phyloP scores from a whole-genome alignment of 2,888 invertebrate genomes.

The Diadegma fenestrale region DNA sequence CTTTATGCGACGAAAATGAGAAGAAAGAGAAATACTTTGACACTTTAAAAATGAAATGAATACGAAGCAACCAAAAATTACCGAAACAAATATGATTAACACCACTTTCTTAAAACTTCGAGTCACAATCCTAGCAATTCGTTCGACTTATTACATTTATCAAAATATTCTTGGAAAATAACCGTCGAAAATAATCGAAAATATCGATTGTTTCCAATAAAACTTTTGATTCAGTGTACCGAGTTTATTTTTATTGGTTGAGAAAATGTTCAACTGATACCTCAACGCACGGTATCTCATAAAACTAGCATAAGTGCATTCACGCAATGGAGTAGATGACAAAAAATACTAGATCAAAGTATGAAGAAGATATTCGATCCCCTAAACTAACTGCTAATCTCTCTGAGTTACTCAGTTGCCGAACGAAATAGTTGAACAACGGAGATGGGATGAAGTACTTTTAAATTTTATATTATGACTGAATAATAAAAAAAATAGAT shows the following conservation, averaged over 20 bases:
- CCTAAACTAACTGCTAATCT: background rate
- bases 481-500: background rate
- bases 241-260: constrained; percentile 24
- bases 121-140: too few relatives aligned
- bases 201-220: too few relatives aligned
- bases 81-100: too few relatives aligned
- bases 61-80: too few relatives aligned
- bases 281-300: constrained; percentile 55
- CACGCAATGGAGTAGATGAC: background rate
- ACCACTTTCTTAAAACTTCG: too few relatives aligned
- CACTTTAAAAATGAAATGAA: too few relatives aligned
- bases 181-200: too few relatives aligned
- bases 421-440: background rate
- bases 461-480: background rate
- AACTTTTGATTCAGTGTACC: too few relatives aligned
- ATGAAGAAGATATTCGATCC: background rate
- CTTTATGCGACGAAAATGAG: too few relatives aligned
- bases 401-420: background rate
- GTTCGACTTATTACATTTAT: too few relatives aligned
- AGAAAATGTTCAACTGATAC: constrained; percentile 24
- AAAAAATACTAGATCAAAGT: background rate
- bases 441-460: background rate
- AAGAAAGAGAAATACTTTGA: too few relatives aligned
- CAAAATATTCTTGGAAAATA: too few relatives aligned
- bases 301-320: constrained; percentile 41